A percentile compares a stretch with the other conserved stretches of the same genome.
Conservation (phyloP, 2,113 vertebrate species). For the Chiloscyllium plagiosum region DNA sequence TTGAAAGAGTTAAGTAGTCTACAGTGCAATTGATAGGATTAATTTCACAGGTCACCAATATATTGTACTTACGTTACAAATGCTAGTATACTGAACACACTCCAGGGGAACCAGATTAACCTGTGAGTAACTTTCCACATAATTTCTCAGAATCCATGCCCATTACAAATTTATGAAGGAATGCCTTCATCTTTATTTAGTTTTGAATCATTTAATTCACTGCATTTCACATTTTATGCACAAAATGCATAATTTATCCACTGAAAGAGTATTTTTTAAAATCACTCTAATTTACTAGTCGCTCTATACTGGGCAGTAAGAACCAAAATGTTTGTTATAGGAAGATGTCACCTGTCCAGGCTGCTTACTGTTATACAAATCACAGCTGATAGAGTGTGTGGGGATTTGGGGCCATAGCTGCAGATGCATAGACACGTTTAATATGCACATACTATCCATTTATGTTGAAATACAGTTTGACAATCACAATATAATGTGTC, state of each 20-base stretch:
- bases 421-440: conserved; percentile 58
- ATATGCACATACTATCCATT: conserved; percentile 60
- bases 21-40: not conserved
- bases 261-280: conserved; percentile 53
- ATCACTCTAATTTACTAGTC: conserved; percentile 71
- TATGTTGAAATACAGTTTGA: conserved; percentile 50
- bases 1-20: not conserved
- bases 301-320: conserved; percentile 64
- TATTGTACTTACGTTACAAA: not conserved
- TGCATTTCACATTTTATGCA: conserved; percentile 69
- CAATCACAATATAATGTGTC: conserved; percentile 48
- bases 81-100: not conserved
- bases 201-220: conserved; percentile 69
- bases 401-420: conserved; percentile 50
- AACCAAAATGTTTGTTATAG: conserved; percentile 51
- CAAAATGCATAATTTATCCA: conserved; percentile 68
- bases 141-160: conserved; percentile 44
- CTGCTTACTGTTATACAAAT: conserved; percentile 58
- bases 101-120: not conserved
- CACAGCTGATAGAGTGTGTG: conserved; percentile 48
- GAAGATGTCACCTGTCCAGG: conserved; percentile 59
- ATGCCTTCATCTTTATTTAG: conserved; percentile 67
- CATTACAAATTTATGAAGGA: conserved; percentile 71
- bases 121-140: conserved; percentile 14
- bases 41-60: not conserved